Evolutionary conservation across 2,797 vertebrate species (phyloP).

Genomic region (Phrynocephalus forsythii): DNA sequence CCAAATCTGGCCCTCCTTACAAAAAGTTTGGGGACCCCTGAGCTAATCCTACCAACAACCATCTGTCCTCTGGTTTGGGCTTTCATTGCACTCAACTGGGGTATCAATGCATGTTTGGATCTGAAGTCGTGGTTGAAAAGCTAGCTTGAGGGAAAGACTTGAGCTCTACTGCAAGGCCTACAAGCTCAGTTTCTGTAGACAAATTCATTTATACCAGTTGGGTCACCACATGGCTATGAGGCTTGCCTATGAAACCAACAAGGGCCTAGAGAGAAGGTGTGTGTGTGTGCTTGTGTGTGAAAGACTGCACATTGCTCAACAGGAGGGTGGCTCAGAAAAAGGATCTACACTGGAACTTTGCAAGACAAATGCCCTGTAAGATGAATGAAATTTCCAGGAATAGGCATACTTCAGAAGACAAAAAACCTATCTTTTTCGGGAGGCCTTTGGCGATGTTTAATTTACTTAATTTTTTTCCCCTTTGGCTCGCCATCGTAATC

Average conservation of each 20-base stretch:
- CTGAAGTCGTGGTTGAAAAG: not conserved
- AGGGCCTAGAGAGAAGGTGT: not conserved
- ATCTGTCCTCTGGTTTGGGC: not conserved
- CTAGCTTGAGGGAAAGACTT: not conserved
- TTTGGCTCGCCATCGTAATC: too few relatives aligned
- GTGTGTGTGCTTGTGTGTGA: not conserved
- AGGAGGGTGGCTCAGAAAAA: not conserved
- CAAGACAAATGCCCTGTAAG: too few relatives aligned
- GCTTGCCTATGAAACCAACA: not conserved
- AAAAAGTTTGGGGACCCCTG: too few relatives aligned
- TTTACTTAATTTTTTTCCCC: too few relatives aligned
- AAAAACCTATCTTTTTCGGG: too few relatives aligned
- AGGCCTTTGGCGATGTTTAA: too few relatives aligned
- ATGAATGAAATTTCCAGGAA: too few relatives aligned
- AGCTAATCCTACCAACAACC: not conserved
- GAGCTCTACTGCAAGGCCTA: not conserved
- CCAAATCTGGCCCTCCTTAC: too few relatives aligned
- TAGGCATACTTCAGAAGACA: too few relatives aligned
- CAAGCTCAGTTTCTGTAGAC: not conserved
- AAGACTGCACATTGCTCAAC: not conserved
- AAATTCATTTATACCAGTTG: not conserved
- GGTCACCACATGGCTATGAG: not conserved
- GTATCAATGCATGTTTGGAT: not conserved
- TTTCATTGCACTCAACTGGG: not conserved
- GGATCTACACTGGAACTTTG: not conserved